A percentile compares a stretch with the other conserved stretches of the same genome.
phyloP scores from a whole-genome alignment of 1,140 invertebrate genomes.

The Ceratosolen fusciceps region DNA sequence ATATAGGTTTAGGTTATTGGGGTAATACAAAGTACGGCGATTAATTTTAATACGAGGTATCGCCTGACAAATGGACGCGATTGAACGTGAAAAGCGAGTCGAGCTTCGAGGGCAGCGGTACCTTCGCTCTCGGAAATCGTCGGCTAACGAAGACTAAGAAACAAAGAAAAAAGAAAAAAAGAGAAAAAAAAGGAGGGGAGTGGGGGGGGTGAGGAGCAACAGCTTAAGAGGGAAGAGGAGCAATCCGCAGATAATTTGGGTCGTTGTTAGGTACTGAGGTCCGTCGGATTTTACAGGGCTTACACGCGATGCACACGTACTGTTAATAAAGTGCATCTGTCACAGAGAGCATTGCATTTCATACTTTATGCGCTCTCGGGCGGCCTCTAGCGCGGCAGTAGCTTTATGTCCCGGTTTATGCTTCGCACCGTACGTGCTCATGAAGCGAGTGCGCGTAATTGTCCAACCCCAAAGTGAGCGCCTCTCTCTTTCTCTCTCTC shows the following conservation, averaged over 20 bases:
- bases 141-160: too few species aligned
- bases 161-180: not conserved
- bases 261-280: not conserved
- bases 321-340: constrained; percentile 68
- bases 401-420: constrained; percentile 65
- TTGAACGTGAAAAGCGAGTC: too few species aligned
- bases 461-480: not conserved
- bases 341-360: constrained; percentile 64
- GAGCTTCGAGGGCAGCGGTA: too few species aligned
- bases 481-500: too few species aligned
- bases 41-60: too few species aligned
- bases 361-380: constrained; percentile 55
- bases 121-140: too few species aligned
- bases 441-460: constrained; percentile 37
- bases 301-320: constrained; percentile 45
- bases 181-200: too few species aligned
- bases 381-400: constrained; percentile 38
- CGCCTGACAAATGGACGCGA: too few species aligned
- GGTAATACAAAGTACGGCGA: too few species aligned
- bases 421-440: constrained; percentile 63
- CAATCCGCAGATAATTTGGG: constrained; percentile 9
- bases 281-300: constrained; percentile 1
- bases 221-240: not conserved
- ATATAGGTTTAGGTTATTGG: too few species aligned
- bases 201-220: too few species aligned